Evolutionary conservation across 1,140 invertebrate species (phyloP).

Genomic region (Pogonognathellus flavescens): DNA sequence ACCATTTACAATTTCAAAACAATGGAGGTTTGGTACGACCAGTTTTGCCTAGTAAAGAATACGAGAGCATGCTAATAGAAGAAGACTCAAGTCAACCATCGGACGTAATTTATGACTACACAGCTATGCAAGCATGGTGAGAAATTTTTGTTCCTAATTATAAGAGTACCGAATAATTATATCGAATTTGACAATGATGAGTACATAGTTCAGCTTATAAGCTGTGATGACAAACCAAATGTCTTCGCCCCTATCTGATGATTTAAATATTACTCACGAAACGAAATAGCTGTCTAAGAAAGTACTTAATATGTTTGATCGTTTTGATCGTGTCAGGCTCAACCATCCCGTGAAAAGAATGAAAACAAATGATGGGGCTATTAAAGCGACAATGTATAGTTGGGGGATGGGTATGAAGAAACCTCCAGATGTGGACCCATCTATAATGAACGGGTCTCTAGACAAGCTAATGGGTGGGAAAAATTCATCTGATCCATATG

Average conservation of each 20-base stretch:
- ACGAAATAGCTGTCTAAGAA: conserved; percentile 3
- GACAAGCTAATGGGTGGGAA: conserved; percentile 53
- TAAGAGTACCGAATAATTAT: neutral
- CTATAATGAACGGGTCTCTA: conserved; percentile 47
- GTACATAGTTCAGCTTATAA: conserved; percentile 11
- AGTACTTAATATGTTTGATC: neutral
- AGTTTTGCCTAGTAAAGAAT: conserved; percentile 79
- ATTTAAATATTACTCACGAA: neutral
- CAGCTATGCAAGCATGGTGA: conserved; percentile 86
- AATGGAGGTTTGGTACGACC: conserved; percentile 76
- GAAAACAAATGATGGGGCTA: conserved; percentile 70
- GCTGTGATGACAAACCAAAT: neutral
- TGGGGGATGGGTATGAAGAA: conserved; percentile 66
- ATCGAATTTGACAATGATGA: conserved; percentile 20
- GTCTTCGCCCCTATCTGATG: conserved; percentile 40
- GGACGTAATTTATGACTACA: conserved; percentile 89
- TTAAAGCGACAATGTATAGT: conserved; percentile 56
- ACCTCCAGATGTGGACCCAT: conserved; percentile 27
- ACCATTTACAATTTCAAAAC: neutral
- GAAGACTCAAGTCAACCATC: conserved; percentile 83
- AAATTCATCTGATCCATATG: conserved; percentile 76
- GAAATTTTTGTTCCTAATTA: conserved; percentile 60
- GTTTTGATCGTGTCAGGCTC: conserved; percentile 73
- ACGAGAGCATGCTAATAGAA: conserved; percentile 78
- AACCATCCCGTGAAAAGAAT: conserved; percentile 90